A percentile compares a stretch with the other conserved stretches of the same genome.
Evolutionary conservation across 2,797 vertebrate genomes (phyloP).

Genomic region (Aeoliscus strigatus): DNA sequence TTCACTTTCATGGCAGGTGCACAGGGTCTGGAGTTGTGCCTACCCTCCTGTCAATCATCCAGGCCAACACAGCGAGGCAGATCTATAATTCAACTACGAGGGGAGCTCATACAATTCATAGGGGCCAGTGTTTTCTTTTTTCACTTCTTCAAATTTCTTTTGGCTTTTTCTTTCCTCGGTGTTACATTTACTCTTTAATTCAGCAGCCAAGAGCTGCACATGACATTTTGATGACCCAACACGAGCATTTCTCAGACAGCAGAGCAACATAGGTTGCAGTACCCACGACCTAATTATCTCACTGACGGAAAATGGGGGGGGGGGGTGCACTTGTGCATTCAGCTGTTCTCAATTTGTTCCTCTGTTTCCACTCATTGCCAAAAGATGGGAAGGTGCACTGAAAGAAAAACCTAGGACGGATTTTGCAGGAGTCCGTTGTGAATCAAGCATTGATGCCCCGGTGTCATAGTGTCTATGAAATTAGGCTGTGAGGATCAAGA

Average conservation of each 20-base stretch:
- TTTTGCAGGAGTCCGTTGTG: conserved; percentile 30
- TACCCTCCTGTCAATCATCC: conserved; percentile 72
- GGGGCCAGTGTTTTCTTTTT: conserved; percentile 48
- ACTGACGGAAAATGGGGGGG: conserved; percentile 11
- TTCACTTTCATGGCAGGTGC: conserved; percentile 67
- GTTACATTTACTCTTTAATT: conserved; percentile 59
- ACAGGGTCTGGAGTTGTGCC: conserved; percentile 68
- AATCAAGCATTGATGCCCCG: conserved; percentile 21
- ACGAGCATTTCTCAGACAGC: conserved; percentile 9
- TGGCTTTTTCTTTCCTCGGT: conserved; percentile 26
- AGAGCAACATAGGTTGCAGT: conserved; percentile 21
- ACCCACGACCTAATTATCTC: conserved; percentile 52
- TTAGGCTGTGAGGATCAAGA: conserved; percentile 11
- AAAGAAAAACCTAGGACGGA: conserved; percentile 43
- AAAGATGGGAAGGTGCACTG: conserved; percentile 10
- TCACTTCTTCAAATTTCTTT: conserved; percentile 24
- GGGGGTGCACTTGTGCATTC: conserved; percentile 23
- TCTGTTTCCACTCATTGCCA: conserved; percentile 47
- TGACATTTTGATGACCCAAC: conserved; percentile 54
- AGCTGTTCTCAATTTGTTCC: conserved; percentile 58
- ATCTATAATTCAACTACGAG: conserved; percentile 76
- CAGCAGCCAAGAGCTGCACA: conserved; percentile 38
- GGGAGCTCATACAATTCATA: conserved; percentile 74
- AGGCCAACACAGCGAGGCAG: conserved; percentile 59
- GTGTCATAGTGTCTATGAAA: conserved; percentile 8